phyloP scores from a whole-genome alignment of 2,113 vertebrate genomes.

The Pelusios castaneus region DNA sequence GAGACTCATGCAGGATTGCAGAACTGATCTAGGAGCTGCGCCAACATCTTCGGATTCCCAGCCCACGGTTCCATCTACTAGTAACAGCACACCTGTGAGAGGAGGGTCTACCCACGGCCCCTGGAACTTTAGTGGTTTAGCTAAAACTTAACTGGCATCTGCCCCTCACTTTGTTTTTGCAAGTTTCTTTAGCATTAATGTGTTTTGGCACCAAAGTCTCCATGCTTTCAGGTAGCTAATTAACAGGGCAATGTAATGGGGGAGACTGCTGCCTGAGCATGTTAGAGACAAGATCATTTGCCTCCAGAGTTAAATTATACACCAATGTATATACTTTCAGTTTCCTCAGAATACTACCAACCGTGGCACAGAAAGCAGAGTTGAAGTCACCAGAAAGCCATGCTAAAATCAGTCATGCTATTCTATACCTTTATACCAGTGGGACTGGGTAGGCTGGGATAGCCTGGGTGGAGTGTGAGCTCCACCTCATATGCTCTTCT shows the following conservation, averaged over 20 bases:
- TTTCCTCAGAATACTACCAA: neutral
- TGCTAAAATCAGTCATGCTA: neutral
- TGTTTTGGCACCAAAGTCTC: neutral
- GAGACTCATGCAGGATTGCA: neutral
- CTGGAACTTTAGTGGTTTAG: neutral
- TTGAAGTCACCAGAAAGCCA: neutral
- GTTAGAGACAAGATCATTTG: neutral
- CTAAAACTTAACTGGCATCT: neutral
- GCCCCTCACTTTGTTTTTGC: neutral
- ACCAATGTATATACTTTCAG: neutral
- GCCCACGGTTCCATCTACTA: neutral
- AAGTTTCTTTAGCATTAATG: neutral
- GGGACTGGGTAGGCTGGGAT: neutral
- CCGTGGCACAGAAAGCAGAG: neutral
- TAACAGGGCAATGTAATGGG: neutral
- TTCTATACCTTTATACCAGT: too few relatives aligned
- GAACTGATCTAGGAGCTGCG: neutral
- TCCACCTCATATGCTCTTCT: neutral
- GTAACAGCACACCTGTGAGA: neutral
- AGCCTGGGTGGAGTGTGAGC: neutral
- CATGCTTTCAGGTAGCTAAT: neutral
- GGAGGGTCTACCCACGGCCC: neutral
- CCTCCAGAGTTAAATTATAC: neutral
- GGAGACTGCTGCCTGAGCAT: neutral
- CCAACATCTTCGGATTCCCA: neutral